Conservation (phyloP, 2,797 vertebrate genomes). For the Lepus oiostolus region DNA sequence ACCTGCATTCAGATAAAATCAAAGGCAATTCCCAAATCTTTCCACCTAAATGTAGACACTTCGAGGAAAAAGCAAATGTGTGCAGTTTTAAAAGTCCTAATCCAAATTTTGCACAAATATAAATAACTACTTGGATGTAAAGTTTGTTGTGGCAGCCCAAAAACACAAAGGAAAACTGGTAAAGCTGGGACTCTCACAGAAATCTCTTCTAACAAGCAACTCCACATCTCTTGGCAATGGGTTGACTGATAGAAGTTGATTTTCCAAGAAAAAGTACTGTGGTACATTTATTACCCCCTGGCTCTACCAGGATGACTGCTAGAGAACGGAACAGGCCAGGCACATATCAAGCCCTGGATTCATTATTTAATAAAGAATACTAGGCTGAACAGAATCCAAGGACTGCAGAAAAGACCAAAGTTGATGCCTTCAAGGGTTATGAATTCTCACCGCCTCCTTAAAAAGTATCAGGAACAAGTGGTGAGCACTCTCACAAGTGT, state of each 20-base stretch:
- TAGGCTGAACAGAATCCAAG: neutral
- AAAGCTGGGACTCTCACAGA: neutral
- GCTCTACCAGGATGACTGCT: neutral
- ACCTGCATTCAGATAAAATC: neutral
- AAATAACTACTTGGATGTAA: neutral
- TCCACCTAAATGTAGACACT: neutral
- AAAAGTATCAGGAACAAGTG: neutral
- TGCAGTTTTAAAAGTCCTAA: neutral
- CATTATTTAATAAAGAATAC: neutral
- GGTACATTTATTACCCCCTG: no score
- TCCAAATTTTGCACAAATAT: neutral
- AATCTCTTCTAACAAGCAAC: neutral
- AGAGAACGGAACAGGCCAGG: neutral
- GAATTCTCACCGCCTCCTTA: neutral
- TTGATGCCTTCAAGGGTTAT: neutral
- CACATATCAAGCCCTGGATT: neutral
- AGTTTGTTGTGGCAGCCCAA: neutral
- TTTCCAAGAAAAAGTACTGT: neutral
- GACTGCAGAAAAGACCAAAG: neutral
- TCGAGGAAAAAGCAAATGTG: neutral
- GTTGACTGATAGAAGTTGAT: neutral
- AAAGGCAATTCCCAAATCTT: conserved; percentile 20
- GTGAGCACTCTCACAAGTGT: neutral
- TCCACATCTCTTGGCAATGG: neutral
- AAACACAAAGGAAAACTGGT: neutral